Evolutionary conservation across 2,113 vertebrate species (phyloP).

Genomic region (Oreochromis spilurus): DNA sequence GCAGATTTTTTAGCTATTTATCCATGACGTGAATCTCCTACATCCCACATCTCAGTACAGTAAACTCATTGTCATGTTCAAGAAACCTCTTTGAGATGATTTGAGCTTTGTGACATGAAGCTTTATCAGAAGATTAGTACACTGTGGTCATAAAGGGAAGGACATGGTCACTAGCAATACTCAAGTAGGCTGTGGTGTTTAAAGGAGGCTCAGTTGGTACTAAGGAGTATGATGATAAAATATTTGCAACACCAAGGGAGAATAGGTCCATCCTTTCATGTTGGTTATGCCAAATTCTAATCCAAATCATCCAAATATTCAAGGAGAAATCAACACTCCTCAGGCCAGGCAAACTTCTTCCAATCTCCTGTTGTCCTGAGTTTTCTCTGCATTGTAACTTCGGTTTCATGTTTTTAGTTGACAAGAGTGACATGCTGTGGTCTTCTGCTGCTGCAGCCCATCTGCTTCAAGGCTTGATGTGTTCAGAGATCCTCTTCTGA

Average conservation of each 20-base stretch:
- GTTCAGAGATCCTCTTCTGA: neutral
- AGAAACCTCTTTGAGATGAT: neutral
- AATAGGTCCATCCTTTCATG: neutral
- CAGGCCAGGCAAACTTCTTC: neutral
- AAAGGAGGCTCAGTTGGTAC: neutral
- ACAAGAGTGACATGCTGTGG: neutral
- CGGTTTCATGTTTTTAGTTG: neutral
- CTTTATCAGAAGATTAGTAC: neutral
- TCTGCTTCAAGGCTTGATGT: neutral
- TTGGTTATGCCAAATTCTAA: neutral
- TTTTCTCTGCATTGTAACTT: neutral
- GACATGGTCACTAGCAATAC: neutral
- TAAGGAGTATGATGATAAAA: neutral
- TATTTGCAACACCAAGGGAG: neutral
- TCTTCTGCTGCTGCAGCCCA: neutral
- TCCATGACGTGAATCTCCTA: neutral
- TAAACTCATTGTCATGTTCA: neutral
- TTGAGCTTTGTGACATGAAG: neutral
- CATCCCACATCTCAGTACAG: neutral
- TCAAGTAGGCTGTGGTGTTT: neutral
- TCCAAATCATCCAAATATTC: neutral
- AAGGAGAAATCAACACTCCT: neutral
- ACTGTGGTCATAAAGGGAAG: neutral
- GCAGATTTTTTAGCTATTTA: neutral
- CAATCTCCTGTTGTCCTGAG: neutral